phyloP scores from a whole-genome alignment of 2,797 vertebrate genomes.

The Sebastes minor region DNA sequence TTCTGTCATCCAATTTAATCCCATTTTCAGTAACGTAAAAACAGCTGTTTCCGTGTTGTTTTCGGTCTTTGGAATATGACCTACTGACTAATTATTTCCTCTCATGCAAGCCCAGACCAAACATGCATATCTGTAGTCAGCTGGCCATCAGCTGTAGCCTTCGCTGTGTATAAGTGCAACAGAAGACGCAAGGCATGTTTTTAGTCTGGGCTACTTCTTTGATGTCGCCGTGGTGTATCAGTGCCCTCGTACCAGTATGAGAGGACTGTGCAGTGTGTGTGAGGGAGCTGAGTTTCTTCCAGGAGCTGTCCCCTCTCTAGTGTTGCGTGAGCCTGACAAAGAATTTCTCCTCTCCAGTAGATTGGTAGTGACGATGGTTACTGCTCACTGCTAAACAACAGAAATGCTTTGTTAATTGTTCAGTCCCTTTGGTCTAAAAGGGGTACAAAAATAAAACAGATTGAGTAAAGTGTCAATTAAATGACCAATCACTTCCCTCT shows the following conservation, averaged over 20 bases:
- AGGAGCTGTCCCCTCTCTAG: not conserved
- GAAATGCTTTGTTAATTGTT: not conserved
- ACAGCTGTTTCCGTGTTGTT: not conserved
- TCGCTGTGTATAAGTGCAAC: not conserved
- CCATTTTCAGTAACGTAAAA: not conserved
- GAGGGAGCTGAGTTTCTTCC: not conserved
- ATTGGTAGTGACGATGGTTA: not conserved
- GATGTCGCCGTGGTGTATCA: not conserved
- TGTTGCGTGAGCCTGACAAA: slow-evolving; percentile 19
- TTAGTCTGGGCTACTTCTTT: slow-evolving; percentile 7
- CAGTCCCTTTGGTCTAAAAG: not conserved
- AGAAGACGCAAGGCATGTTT: not conserved
- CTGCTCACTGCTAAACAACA: not conserved
- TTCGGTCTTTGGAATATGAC: not conserved
- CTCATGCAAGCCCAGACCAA: not conserved
- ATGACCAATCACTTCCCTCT: not conserved
- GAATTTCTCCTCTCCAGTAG: slow-evolving; percentile 15
- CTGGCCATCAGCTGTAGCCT: not conserved
- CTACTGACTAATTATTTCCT: not conserved
- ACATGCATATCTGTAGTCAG: not conserved
- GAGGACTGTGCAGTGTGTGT: not conserved
- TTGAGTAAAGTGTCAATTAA: not conserved
- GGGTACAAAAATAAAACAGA: not conserved
- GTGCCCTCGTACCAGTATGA: not conserved
- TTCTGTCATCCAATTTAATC: no score